Conservation (phyloP, 2,888 invertebrate genomes). For the Hyppa rectilinea region DNA sequence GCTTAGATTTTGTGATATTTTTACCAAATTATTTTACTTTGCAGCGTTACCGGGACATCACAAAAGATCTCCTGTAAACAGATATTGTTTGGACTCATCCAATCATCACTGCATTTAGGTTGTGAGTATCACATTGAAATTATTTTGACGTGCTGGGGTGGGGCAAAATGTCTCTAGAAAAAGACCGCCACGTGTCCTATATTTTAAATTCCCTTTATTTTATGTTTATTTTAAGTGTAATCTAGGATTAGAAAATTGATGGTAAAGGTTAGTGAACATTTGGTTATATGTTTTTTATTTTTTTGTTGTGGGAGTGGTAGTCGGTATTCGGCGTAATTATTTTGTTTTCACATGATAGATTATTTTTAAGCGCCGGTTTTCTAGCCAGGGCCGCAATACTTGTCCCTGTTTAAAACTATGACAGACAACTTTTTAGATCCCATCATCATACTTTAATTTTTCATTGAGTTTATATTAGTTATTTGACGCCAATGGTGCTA, state of each 20-base stretch:
- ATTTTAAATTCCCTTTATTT: slow-evolving; percentile 77
- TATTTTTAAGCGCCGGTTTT: slow-evolving; percentile 75
- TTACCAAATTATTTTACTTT: slow-evolving; percentile 85
- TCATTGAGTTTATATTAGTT: slow-evolving; percentile 3
- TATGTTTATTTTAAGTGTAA: slow-evolving; percentile 63
- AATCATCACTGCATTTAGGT: slow-evolving; percentile 75
- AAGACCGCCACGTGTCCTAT: slow-evolving; percentile 89
- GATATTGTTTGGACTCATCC: slow-evolving; percentile 78
- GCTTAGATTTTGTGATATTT: slow-evolving; percentile 89
- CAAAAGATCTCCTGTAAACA: slow-evolving; percentile 74
- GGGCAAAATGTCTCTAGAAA: slow-evolving; percentile 87
- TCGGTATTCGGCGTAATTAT: slow-evolving; percentile 59
- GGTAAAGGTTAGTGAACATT: slow-evolving; percentile 9
- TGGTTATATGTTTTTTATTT: slow-evolving; percentile 36
- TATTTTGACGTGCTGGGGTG: slow-evolving; percentile 88
- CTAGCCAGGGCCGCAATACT: slow-evolving; percentile 12
- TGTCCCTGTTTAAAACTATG: slow-evolving; percentile 14
- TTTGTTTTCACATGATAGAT: slow-evolving; percentile 81
- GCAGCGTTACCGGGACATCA: slow-evolving; percentile 76
- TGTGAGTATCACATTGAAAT: slow-evolving; percentile 80
- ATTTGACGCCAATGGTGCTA: not conserved
- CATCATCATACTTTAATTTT: not conserved
- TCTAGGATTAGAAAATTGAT: slow-evolving; percentile 42
- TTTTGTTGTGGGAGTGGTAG: slow-evolving; percentile 26
- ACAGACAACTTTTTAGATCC: not conserved